These are phyloP conservation scores for Donacobius atricapilla DNA, from an alignment of 2,113 vertebrate genomes.

Conservation along the genomic window DNA sequence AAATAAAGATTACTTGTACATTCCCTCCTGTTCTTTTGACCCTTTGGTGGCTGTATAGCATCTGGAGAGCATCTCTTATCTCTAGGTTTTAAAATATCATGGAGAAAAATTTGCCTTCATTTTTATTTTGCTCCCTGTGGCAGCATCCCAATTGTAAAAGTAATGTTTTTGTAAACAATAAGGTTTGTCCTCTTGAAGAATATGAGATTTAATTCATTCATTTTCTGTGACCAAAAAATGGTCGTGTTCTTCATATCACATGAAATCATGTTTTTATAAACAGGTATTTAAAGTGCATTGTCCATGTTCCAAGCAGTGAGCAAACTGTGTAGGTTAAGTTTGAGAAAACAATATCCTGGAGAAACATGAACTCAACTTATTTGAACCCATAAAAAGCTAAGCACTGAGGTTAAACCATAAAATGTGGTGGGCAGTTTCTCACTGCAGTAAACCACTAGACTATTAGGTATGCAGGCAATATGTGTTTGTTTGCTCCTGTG, in stretches of 20 bases:
- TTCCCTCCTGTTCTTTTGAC: not conserved
- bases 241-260: not conserved
- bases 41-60: not conserved
- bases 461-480: conserved; percentile 31
- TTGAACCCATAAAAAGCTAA: not conserved
- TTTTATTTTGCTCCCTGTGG: not conserved
- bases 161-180: not conserved
- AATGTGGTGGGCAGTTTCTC: conserved; percentile 3
- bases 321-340: not conserved
- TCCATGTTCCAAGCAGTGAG: not conserved
- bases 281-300: not conserved
- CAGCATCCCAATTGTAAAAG: not conserved
- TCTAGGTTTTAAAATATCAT: not conserved
- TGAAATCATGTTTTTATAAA: not conserved
- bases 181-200: not conserved
- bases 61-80: not conserved
- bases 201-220: not conserved
- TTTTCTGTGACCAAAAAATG: not conserved
- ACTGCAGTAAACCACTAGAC: not conserved
- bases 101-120: not conserved
- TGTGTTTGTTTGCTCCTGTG: not conserved
- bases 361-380: not conserved
- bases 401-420: conserved; percentile 11
- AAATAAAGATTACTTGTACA: not conserved
- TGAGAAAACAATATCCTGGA: not conserved